These are phyloP conservation scores for Trematocara stigmaticum DNA, from an alignment of 2,113 vertebrate genomes.

Conservation along the genomic window DNA sequence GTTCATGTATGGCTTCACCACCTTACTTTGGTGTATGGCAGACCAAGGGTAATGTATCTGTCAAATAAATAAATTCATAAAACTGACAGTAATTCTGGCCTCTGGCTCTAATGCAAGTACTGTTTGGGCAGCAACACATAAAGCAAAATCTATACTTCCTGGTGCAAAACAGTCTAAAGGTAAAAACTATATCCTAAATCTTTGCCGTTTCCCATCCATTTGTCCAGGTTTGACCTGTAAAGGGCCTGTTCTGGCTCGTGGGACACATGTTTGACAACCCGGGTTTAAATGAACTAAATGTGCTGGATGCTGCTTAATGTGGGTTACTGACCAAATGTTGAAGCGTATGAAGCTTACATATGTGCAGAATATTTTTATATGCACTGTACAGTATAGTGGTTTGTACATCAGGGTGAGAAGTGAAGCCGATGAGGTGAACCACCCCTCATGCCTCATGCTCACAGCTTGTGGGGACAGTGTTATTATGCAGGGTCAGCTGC, in stretches of 20 bases:
- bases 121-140: neutral
- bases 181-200: neutral
- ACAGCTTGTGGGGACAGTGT: neutral
- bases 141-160: neutral
- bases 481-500: neutral
- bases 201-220: neutral
- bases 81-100: neutral
- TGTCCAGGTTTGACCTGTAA: neutral
- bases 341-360: neutral
- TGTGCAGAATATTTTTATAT: neutral
- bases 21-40: neutral
- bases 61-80: neutral
- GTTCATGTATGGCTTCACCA: neutral
- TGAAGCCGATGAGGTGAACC: neutral
- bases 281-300: neutral
- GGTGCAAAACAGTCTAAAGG: neutral
- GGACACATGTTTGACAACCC: fast-evolving
- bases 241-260: neutral
- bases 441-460: neutral
- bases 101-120: neutral
- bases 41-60: neutral
- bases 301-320: neutral
- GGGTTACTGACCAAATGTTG: neutral
- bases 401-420: neutral
- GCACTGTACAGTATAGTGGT: neutral